A percentile compares a stretch with the other conserved stretches of the same genome.
phyloP scores from a whole-genome alignment of 2,797 vertebrate species.

The Sarcophilus harrisii region DNA sequence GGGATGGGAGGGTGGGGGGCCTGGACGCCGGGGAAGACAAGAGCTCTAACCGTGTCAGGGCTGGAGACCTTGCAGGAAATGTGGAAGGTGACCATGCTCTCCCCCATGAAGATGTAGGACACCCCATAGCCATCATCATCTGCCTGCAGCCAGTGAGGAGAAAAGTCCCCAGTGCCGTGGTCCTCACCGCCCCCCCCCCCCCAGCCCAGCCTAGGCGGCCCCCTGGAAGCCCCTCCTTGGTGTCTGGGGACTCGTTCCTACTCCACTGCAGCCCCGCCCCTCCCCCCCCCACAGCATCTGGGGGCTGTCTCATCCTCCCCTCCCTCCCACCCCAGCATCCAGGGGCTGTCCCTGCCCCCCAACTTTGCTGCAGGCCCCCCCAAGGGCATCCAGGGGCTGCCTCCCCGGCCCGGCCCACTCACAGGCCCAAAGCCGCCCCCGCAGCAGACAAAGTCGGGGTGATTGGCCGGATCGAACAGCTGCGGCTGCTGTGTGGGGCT shows the following conservation, averaged over 20 bases:
- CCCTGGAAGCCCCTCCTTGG: too few relatives aligned
- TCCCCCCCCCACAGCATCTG: not conserved
- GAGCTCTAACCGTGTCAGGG: conserved; percentile 88
- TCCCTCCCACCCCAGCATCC: conserved; percentile 71
- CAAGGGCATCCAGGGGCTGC: not conserved
- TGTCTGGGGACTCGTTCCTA: too few relatives aligned
- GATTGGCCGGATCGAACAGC: conserved; percentile 91
- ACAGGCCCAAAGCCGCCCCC: conserved; percentile 96
- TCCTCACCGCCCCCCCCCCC: rapidly evolving
- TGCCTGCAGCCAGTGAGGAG: conserved; percentile 83
- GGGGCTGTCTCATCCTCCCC: too few relatives aligned
- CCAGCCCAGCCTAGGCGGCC: too few relatives aligned
- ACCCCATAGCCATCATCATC: conserved; percentile 94
- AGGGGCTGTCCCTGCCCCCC: too few relatives aligned
- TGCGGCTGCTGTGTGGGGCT: conserved; percentile 90
- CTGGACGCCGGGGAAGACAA: not conserved
- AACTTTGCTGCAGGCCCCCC: too few relatives aligned
- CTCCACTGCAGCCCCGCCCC: not conserved
- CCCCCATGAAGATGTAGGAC: conserved; percentile 90
- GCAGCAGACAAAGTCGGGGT: conserved; percentile 91
- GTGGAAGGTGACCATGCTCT: conserved; percentile 91
- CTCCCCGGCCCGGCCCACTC: conserved; percentile 75
- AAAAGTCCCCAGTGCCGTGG: not conserved
- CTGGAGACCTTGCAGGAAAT: conserved; percentile 93
- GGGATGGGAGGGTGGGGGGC: not conserved